Evolutionary conservation across 2,888 invertebrate genomes (phyloP).

Genomic region (Meliscaeva auricollis): DNA sequence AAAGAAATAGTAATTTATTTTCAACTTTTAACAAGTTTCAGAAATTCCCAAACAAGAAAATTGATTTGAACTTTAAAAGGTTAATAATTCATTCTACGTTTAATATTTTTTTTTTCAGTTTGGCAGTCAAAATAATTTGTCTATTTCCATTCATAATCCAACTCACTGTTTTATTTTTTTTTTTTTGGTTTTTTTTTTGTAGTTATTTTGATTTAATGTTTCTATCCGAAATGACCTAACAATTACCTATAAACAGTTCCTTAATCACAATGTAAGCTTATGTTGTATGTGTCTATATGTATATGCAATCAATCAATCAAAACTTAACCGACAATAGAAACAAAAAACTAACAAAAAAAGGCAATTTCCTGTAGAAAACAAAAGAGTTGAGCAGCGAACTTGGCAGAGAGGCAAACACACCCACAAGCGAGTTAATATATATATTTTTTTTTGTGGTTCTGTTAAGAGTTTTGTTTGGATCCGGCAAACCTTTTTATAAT

Average conservation of each 20-base stretch:
- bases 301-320: slow-evolving; percentile 72
- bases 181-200: neutral
- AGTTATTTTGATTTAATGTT: neutral
- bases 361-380: slow-evolving; percentile 54
- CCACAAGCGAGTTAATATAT: slow-evolving; percentile 37
- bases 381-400: slow-evolving; percentile 72
- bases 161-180: slow-evolving; percentile 6
- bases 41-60: neutral
- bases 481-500: slow-evolving; percentile 52
- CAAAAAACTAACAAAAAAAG: slow-evolving; percentile 22
- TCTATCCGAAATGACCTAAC: slow-evolving; percentile 48
- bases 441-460: slow-evolving; percentile 1
- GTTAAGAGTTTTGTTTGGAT: slow-evolving; percentile 30
- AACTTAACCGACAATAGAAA: slow-evolving; percentile 44
- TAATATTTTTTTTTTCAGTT: neutral
- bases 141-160: slow-evolving; percentile 45
- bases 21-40: slow-evolving; percentile 1
- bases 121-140: slow-evolving; percentile 56
- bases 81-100: slow-evolving; percentile 23
- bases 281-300: slow-evolving; percentile 46
- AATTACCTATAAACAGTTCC: slow-evolving; percentile 57
- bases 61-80: slow-evolving; percentile 28
- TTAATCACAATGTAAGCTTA: slow-evolving; percentile 51
- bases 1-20: neutral
- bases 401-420: slow-evolving; percentile 69